Evolutionary conservation across 1,140 invertebrate species (phyloP).

Genomic region (Platyura marginata): DNA sequence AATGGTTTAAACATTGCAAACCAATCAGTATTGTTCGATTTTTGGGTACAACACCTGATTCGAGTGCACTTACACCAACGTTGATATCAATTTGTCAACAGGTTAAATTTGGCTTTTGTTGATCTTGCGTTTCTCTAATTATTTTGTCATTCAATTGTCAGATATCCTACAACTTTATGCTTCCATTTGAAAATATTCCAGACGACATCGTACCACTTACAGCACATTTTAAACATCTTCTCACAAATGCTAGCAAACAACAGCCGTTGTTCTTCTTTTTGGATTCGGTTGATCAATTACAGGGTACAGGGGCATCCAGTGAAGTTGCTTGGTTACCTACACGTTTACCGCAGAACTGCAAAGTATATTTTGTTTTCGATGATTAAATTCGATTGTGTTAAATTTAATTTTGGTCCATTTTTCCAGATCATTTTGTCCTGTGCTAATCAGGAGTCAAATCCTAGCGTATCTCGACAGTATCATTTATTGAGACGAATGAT

Average conservation of each 20-base stretch:
- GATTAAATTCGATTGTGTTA: neutral
- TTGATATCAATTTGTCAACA: constrained; percentile 91
- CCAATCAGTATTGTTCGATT: constrained; percentile 84
- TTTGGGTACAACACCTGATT: constrained; percentile 92
- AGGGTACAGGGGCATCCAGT: constrained; percentile 84
- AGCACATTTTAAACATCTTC: constrained; percentile 85
- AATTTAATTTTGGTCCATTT: neutral
- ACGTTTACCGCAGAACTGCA: constrained; percentile 71
- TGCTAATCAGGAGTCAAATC: constrained; percentile 71
- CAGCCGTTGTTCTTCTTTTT: constrained; percentile 76
- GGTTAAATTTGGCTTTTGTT: constrained; percentile 26
- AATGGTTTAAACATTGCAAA: constrained; percentile 53
- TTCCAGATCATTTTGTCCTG: constrained; percentile 75
- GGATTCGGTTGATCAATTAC: constrained; percentile 88
- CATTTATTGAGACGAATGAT: constrained; percentile 76
- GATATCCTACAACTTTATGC: constrained; percentile 89
- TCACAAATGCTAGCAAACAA: constrained; percentile 59
- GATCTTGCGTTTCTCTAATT: neutral
- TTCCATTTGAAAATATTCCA: constrained; percentile 83
- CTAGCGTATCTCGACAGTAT: constrained; percentile 70
- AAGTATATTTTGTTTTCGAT: constrained; percentile 44
- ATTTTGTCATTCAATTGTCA: constrained; percentile 24
- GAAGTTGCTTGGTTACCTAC: constrained; percentile 94
- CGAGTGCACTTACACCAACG: constrained; percentile 82
- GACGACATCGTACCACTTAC: constrained; percentile 90